phyloP scores from a whole-genome alignment of 2,797 vertebrate genomes.

The Neosilurus mollespiculum region DNA sequence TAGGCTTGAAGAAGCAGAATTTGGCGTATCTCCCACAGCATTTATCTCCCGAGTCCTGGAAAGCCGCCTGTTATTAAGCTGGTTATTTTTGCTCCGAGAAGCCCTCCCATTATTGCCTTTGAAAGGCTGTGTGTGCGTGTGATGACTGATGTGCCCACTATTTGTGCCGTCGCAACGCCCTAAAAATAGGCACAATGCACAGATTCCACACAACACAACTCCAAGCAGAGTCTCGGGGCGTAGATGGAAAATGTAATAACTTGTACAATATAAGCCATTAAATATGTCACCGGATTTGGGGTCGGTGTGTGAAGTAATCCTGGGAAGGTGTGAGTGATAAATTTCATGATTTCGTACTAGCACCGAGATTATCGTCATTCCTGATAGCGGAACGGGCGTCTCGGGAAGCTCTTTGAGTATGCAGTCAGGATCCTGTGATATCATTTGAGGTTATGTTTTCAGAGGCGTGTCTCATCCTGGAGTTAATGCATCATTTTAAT shows the following conservation, averaged over 20 bases:
- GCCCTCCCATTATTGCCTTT: conserved; percentile 56
- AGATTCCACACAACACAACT: conserved; percentile 8
- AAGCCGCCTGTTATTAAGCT: conserved; percentile 63
- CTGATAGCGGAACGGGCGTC: no score
- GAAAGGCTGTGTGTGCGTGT: conserved; percentile 56
- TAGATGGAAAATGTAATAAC: not conserved
- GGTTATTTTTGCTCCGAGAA: conserved; percentile 71
- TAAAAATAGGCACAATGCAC: conserved; percentile 38
- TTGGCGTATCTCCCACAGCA: conserved; percentile 52
- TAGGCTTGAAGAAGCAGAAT: conserved; percentile 59
- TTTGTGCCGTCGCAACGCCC: conserved; percentile 39
- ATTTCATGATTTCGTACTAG: not conserved
- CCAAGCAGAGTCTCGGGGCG: not conserved
- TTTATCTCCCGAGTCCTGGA: conserved; percentile 17
- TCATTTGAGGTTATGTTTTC: not conserved
- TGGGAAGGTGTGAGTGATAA: not conserved
- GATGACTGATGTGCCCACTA: conserved; percentile 56
- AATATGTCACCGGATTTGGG: not conserved
- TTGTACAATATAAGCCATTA: no score
- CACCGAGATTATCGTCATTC: not conserved
- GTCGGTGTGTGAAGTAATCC: not conserved
- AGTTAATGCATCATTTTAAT: conserved; percentile 26
- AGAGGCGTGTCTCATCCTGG: conserved; percentile 1
- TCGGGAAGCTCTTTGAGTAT: not conserved
- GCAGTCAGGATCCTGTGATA: not conserved